Base-by-base conservation (phyloP, 2,888 invertebrate genomes). In the Flexamia atlantica region DNA sequence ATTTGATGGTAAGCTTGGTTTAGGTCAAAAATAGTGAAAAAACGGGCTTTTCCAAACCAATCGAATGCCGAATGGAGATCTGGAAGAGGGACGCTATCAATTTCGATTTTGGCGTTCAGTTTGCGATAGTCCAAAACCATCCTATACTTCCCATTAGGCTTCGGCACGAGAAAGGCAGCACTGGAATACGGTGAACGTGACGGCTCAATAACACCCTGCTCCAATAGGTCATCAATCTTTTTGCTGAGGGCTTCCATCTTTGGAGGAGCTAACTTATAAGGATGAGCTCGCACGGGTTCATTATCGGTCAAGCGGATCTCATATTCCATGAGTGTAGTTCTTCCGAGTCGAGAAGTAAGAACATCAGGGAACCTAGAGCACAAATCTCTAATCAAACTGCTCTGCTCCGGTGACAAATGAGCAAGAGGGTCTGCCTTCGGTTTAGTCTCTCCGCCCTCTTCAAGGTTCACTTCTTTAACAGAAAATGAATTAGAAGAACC, bases 191-290 rank as follows among this genome's bases (percentile, higher is more conserved):
- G 36, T 9, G 57, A 57, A 4, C 57, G 2, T 4, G 57, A 23
- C 20, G 23, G 36, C 36, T 36, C 25, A 25, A 82, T 82, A 0
- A 70, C 46, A 17, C 70, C 70, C 70, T 57, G 3, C 20, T 57
- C 57, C 4, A 57, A 23, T 3, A 57, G 57, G 20, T 83, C 32
- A 20, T 70, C 23, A 0, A 83, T 40, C 3, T 53, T 32, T 9
- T 0, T 17, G 10, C 72, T 36, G 0, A 83, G 23, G 23, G 70
- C 50, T 36, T 74, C 83, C 70, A 40, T 82, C 68, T 82, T 68
- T 0, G 70, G 64, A 2, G 82, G 82, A 68, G 64, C 50, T 4
- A 82, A 23, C 12, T 36, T 70, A 53, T 83, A 74, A 1, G 83
- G 83, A 36, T 46, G 36, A 20, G 32, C 30, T 3, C 53, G 50